Conservation (phyloP, 2,113 vertebrate species). For the Trinectes maculatus region DNA sequence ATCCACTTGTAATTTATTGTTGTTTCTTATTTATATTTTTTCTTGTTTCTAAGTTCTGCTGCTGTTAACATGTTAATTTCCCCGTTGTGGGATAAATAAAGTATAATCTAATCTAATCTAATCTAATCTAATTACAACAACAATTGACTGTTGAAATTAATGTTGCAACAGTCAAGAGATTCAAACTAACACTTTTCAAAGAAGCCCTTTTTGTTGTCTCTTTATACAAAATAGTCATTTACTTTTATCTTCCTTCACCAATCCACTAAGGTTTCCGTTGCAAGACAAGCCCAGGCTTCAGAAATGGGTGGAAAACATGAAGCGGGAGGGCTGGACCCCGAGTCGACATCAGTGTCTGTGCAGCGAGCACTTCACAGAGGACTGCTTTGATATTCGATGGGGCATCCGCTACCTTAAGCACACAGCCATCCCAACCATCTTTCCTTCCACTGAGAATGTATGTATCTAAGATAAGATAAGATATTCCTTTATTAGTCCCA, state of each 20-base stretch:
- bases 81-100: too few relatives aligned
- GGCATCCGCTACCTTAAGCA: conserved; percentile 90
- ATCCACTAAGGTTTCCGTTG: conserved; percentile 85
- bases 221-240: too few relatives aligned
- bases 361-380: conserved; percentile 89
- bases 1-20: too few relatives aligned
- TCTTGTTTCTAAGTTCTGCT: too few relatives aligned
- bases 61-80: too few relatives aligned
- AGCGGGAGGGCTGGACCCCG: conserved; percentile 84
- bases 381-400: conserved; percentile 89
- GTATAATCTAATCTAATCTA: too few relatives aligned
- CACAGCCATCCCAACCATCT: conserved; percentile 87
- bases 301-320: conserved; percentile 90
- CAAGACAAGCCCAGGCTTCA: conserved; percentile 87
- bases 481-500: too few relatives aligned
- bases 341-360: conserved; percentile 91
- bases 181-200: too few relatives aligned
- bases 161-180: too few relatives aligned
- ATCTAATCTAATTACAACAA: too few relatives aligned
- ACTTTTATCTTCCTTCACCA: background rate
- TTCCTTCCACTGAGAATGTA: conserved; percentile 78
- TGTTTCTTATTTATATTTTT: too few relatives aligned
- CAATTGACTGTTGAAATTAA: too few relatives aligned
- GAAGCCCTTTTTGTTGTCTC: background rate
- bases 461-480: background rate